phyloP scores from a whole-genome alignment of 2,113 vertebrate genomes.

The Dendropsophus ebraccatus region DNA sequence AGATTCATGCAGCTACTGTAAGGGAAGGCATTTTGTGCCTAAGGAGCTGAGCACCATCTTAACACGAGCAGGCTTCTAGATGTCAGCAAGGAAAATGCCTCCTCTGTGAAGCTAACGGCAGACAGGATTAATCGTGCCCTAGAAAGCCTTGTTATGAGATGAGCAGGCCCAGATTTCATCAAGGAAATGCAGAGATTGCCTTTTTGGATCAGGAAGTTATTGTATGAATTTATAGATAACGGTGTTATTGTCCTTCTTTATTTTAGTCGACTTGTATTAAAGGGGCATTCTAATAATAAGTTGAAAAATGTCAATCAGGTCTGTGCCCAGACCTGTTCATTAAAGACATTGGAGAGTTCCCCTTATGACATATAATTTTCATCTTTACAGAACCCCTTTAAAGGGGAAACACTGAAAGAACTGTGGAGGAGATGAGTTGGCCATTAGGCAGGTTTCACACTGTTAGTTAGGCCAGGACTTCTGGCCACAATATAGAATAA shows the following conservation, averaged over 20 bases:
- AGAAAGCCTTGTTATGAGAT: neutral
- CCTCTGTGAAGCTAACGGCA: neutral
- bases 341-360: neutral
- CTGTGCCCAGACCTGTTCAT: neutral
- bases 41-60: conserved; percentile 29
- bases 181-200: neutral
- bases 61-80: neutral
- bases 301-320: no score
- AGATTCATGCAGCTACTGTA: neutral
- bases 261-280: neutral
- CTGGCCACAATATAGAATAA: no score
- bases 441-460: neutral
- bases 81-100: neutral
- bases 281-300: neutral
- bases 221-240: neutral
- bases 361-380: neutral
- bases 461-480: no score
- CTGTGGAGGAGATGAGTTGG: neutral
- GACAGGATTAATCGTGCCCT: conserved; percentile 5
- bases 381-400: no score
- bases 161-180: neutral
- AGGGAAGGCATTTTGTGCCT: conserved; percentile 32
- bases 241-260: no score
- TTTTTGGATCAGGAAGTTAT: neutral
- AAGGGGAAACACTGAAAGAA: no score